Evolutionary conservation across 2,797 vertebrate species (phyloP).

Genomic region (Eleutherodactylus coqui): DNA sequence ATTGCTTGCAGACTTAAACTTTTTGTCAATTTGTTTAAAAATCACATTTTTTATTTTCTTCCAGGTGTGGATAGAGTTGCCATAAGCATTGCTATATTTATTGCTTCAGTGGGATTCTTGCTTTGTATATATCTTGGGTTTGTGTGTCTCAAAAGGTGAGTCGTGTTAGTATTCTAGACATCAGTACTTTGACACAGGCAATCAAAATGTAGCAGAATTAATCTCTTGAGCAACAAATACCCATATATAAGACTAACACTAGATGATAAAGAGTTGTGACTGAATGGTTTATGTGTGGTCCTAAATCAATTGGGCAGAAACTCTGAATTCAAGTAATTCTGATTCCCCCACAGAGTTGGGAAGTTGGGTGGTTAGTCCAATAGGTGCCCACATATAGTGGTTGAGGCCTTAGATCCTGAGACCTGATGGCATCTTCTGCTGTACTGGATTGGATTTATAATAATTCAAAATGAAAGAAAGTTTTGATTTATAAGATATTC

Average conservation of each 20-base stretch:
- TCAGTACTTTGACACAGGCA: not conserved
- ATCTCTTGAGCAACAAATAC: too few species aligned
- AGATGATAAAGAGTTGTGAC: too few species aligned
- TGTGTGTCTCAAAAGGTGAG: constrained; percentile 48
- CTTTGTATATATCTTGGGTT: not conserved
- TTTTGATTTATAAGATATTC: too few species aligned
- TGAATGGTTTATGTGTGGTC: not conserved
- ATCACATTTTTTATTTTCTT: constrained; percentile 21
- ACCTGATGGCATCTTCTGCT: too few species aligned
- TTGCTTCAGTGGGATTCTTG: not conserved
- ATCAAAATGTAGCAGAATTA: not conserved
- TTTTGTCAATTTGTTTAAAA: not conserved
- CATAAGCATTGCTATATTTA: not conserved
- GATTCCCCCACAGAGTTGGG: not conserved
- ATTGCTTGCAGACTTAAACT: not conserved
- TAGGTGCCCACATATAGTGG: too few species aligned
- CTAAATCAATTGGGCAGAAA: not conserved
- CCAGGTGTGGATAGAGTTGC: not conserved
- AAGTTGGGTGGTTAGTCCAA: not conserved
- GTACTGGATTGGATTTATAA: too few species aligned
- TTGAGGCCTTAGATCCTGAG: too few species aligned
- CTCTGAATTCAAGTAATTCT: not conserved
- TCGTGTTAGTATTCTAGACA: not conserved
- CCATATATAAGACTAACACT: too few species aligned
- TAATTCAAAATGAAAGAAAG: too few species aligned